A percentile compares a stretch with the other conserved stretches of the same genome.
phyloP scores from a whole-genome alignment of 1,140 invertebrate genomes.

The Armadillidium nasatum region DNA sequence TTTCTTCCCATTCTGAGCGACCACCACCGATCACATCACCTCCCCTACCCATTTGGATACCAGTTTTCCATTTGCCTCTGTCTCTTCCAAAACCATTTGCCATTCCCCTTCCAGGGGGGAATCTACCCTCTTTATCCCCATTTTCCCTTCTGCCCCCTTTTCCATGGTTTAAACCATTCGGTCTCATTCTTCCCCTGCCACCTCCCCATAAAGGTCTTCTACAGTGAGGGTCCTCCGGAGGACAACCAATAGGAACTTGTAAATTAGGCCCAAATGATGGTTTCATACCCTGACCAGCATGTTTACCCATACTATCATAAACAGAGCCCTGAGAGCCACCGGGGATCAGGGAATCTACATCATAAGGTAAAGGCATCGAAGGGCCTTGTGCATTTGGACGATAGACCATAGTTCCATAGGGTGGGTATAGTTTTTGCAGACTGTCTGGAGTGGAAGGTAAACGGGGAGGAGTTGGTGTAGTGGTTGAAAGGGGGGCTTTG shows the following conservation, averaged over 20 bases:
- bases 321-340: constrained; percentile 4
- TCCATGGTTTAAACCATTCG: constrained; percentile 16
- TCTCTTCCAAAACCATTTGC: neutral
- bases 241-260: neutral
- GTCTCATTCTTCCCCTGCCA: constrained; percentile 3
- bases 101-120: neutral
- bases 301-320: constrained; percentile 7
- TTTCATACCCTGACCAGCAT: neutral
- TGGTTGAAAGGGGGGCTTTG: constrained; percentile 4
- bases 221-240: neutral
- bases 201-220: neutral
- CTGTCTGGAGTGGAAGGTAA: neutral
- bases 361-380: neutral
- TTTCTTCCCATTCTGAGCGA: neutral
- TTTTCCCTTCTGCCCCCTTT: constrained; percentile 25
- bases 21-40: too few species aligned
- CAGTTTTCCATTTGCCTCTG: neutral
- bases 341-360: too few species aligned
- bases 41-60: too few species aligned
- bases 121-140: neutral
- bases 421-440: neutral
- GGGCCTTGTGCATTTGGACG: neutral
- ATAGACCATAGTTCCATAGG: neutral
- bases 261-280: neutral
- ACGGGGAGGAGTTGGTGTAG: constrained; percentile 28